Percentiles rank a stretch among this genome's conserved stretches.
phyloP scores from a whole-genome alignment of 2,113 vertebrate species.

The Equus przewalskii region DNA sequence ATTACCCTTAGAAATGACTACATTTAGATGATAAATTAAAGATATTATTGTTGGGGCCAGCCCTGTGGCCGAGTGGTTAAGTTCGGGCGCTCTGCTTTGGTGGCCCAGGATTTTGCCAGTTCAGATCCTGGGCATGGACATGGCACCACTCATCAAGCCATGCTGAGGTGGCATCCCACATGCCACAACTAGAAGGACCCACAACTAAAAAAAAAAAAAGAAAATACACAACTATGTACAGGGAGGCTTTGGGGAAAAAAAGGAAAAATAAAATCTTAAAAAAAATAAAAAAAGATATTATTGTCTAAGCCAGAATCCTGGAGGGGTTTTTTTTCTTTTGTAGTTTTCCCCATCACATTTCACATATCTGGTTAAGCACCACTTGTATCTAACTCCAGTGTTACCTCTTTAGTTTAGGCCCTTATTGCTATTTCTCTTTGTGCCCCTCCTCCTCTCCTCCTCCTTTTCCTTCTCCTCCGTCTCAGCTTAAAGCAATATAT shows the following conservation, averaged over 20 bases:
- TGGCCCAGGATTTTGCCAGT: too few relatives aligned
- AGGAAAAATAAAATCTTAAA: too few relatives aligned
- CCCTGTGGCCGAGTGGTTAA: too few relatives aligned
- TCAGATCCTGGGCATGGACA: too few relatives aligned
- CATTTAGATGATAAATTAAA: constrained; percentile 5
- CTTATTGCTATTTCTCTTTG: background rate
- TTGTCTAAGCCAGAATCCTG: background rate
- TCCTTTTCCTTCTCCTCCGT: background rate
- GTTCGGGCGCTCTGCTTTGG: too few relatives aligned
- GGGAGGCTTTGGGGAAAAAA: too few relatives aligned
- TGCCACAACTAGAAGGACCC: too few relatives aligned
- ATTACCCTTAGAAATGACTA: background rate
- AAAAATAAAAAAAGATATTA: background rate
- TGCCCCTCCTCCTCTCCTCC: background rate
- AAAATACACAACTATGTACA: too few relatives aligned
- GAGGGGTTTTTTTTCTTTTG: background rate
- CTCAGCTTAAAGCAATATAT: background rate
- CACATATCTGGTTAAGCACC: background rate
- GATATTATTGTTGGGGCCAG: background rate
- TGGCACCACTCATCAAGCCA: too few relatives aligned
- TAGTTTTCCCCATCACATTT: background rate
- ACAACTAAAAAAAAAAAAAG: too few relatives aligned
- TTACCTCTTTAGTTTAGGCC: background rate
- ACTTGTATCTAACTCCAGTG: background rate
- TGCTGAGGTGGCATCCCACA: too few relatives aligned